Conservation (phyloP, 1,140 invertebrate genomes). For the Cataglyphis hispanica region DNA sequence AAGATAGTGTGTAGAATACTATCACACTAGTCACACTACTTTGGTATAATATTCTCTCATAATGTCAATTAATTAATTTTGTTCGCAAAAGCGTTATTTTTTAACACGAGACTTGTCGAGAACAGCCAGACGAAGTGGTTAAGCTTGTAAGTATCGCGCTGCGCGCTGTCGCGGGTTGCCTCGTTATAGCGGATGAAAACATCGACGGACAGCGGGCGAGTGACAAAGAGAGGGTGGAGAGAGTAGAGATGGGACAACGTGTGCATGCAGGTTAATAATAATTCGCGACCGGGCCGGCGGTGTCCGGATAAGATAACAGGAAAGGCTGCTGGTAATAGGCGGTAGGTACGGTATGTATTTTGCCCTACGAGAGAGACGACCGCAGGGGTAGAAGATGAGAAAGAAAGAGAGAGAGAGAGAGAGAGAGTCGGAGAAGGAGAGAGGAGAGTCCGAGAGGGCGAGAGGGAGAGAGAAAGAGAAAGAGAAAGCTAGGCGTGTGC, state of each 20-base stretch:
- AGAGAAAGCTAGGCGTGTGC: conserved; percentile 66
- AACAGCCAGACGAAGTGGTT: neutral
- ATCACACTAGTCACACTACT: neutral
- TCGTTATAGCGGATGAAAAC: conserved; percentile 60
- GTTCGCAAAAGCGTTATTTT: conserved; percentile 4
- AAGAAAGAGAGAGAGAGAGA: conserved; percentile 21
- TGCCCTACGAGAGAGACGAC: conserved; percentile 48
- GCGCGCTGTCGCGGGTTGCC: neutral
- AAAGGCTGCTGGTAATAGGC: conserved; percentile 86
- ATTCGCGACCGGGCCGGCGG: conserved; percentile 83
- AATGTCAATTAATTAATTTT: neutral
- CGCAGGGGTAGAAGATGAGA: conserved; percentile 22
- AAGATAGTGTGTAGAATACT: conserved; percentile 18
- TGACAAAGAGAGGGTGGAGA: conserved; percentile 31
- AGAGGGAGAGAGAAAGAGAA: neutral
- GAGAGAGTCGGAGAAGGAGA: neutral
- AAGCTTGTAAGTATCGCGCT: neutral
- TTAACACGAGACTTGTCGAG: neutral
- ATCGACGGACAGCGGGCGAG: conserved; percentile 22
- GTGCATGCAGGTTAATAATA: conserved; percentile 81
- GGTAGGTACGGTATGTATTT: conserved; percentile 76
- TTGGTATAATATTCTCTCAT: neutral
- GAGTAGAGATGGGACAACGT: conserved; percentile 63
- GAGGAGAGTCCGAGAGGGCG: conserved; percentile 34
- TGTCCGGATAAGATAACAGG: conserved; percentile 87